Percentiles rank a stretch among this genome's conserved stretches.
phyloP scores from a whole-genome alignment of 2,888 invertebrate genomes.

The Galerucella calmariensis region DNA sequence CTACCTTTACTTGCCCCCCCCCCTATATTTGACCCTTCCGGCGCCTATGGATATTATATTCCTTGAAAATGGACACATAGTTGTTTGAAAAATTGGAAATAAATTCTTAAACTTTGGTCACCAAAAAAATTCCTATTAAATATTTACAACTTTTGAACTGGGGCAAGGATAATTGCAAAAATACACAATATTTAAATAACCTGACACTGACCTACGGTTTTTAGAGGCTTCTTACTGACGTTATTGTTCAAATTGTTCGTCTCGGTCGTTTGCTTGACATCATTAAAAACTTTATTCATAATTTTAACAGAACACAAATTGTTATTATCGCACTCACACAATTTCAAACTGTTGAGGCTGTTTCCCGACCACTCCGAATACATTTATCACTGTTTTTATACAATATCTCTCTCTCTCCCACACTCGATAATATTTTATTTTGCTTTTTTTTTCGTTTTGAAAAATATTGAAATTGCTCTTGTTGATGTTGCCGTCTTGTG shows the following conservation, averaged over 20 bases:
- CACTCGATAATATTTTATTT: neutral
- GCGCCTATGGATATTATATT: too few species aligned
- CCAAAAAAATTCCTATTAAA: neutral
- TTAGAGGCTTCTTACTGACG: slow-evolving; percentile 44
- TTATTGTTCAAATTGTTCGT: slow-evolving; percentile 56
- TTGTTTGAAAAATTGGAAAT: too few species aligned
- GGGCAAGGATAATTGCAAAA: neutral
- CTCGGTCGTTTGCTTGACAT: slow-evolving; percentile 49
- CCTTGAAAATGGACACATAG: too few species aligned
- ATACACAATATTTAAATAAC: slow-evolving; percentile 11
- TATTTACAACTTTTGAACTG: neutral
- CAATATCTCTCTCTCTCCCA: neutral
- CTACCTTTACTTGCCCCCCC: too few species aligned
- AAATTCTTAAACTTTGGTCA: too few species aligned
- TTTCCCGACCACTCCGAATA: slow-evolving; percentile 45
- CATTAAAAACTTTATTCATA: slow-evolving; percentile 44
- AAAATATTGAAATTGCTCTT: slow-evolving; percentile 4
- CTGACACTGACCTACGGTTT: slow-evolving; percentile 56
- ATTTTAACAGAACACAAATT: slow-evolving; percentile 44
- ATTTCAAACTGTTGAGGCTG: slow-evolving; percentile 37
- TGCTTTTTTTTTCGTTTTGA: neutral
- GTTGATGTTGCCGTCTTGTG: neutral
- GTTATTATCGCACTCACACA: slow-evolving; percentile 50
- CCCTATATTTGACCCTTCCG: too few species aligned
- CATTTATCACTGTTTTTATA: slow-evolving; percentile 39